These are phyloP conservation scores for Gavia stellata DNA, from an alignment of 2,113 vertebrate species.

Conservation along the genomic window DNA sequence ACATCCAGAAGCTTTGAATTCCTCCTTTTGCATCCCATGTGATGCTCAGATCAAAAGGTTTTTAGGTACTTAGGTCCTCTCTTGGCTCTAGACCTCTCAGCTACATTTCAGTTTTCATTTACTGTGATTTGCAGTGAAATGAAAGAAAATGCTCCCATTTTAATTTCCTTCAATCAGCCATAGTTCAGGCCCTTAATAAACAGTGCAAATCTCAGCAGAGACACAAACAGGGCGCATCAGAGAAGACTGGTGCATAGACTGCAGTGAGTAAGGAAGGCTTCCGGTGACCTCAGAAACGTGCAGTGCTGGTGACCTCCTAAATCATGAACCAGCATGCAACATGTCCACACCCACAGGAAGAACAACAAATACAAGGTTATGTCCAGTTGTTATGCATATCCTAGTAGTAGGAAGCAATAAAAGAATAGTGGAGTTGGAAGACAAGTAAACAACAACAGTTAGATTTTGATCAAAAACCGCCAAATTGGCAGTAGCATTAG, in stretches of 20 bases:
- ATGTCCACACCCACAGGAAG: conserved; percentile 11
- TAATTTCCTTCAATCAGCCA: not conserved
- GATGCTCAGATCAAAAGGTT: not conserved
- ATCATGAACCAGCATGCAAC: not conserved
- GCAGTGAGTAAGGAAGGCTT: not conserved
- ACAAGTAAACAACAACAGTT: not conserved
- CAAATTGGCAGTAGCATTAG: not conserved
- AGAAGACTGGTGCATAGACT: not conserved
- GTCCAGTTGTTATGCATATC: not conserved
- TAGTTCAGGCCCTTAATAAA: not conserved
- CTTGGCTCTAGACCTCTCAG: not conserved
- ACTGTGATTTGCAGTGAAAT: not conserved
- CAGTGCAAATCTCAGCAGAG: rapidly evolving
- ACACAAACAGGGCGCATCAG: not conserved
- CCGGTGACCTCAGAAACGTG: not conserved
- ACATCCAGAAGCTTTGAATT: not conserved
- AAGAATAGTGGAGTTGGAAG: not conserved
- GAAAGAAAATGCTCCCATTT: not conserved
- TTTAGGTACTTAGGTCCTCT: not conserved
- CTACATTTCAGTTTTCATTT: not conserved
- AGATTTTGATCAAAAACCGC: not conserved
- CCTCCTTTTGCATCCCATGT: not conserved
- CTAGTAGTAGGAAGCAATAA: not conserved
- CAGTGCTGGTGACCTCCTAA: not conserved
- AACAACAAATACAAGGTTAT: not conserved